Evolutionary conservation across 1,140 invertebrate genomes (phyloP).

Genomic region (Cydia splendana): DNA sequence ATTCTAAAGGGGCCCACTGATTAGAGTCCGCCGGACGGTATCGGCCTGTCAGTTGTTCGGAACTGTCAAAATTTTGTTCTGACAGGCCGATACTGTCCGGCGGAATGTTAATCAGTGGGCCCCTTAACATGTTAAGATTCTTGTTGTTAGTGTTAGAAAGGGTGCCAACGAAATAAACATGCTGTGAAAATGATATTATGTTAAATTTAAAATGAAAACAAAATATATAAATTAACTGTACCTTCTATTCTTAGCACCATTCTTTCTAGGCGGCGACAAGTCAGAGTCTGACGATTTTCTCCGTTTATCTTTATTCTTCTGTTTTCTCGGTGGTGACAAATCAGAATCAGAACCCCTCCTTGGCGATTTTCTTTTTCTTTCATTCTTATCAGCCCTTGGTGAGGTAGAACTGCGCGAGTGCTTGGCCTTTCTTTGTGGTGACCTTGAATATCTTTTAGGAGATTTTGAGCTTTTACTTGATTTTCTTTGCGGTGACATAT

Average conservation of each 20-base stretch:
- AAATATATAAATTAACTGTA: not conserved
- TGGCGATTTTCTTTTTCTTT: conserved; percentile 39
- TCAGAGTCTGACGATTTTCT: conserved; percentile 35
- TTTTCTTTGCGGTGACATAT: conserved; percentile 58
- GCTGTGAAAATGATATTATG: too few relatives aligned
- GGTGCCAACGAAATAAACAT: too few relatives aligned
- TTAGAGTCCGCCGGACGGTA: too few relatives aligned
- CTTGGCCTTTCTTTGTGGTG: conserved; percentile 33
- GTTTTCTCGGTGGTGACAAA: conserved; percentile 51
- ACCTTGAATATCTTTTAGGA: conserved; percentile 35
- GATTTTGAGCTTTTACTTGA: conserved; percentile 38
- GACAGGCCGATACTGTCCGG: too few relatives aligned
- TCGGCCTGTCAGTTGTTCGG: too few relatives aligned
- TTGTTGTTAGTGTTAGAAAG: too few relatives aligned
- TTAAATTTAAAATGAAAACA: too few relatives aligned
- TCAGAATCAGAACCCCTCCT: conserved; percentile 55
- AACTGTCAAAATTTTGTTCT: too few relatives aligned
- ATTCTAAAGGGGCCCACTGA: too few relatives aligned
- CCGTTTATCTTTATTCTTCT: conserved; percentile 43
- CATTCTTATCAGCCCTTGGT: conserved; percentile 33
- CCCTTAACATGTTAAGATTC: too few relatives aligned
- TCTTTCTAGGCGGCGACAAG: conserved; percentile 15
- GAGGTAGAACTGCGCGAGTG: conserved; percentile 20
- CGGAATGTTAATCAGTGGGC: too few relatives aligned
- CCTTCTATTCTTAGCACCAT: conserved; percentile 20